Base-by-base conservation (phyloP, 2,113 vertebrate species). In the Melospiza melodia region DNA sequence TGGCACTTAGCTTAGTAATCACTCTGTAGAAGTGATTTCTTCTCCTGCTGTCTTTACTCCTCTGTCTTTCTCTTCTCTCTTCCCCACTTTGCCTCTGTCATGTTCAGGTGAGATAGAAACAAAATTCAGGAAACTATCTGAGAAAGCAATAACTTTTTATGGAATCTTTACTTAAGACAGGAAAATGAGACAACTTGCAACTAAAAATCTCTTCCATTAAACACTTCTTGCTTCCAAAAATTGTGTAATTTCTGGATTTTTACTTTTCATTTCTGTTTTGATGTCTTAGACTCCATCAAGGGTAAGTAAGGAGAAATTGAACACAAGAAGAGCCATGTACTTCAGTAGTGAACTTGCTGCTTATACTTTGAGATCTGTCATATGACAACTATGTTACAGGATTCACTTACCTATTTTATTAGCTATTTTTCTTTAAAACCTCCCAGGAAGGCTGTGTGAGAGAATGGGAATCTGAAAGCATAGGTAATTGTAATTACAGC, bases 401-500 rank as follows among this genome's bases (percentile, higher is more conserved):
- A 95, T 85, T 94, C 76, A 95, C 54, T 89, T 76, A 77, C 92
- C 89, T 94, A 69, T 91, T 96, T 96, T 91, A 87, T 97, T 95
- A 96, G 43, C 66, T 97, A 14, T 92, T 89, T 96, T 96, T 37
- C 83, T 96, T 97, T 96, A 97, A 98, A 97, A 78, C 44, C 76
- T 97, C 67, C 65, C 52, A 96, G 87, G 35, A 55, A 97, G 79
- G 44, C 51, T 96, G 67, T 87, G 74, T 88, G 90, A 93, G 68
- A 85, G 19, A 90, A 15, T 15, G 16, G 89, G 37, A 83, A 87
- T 91, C 76, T 95, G 94, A 97, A 97, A 97, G 88, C 44, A 92
- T 97, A 95, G 49, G 71, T 96, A 97, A 94, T 96, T 96, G 88
- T 76, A 97, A 97, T 97, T 90, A 92, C 74, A 95, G 86, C 96